Base-by-base conservation (phyloP, 2,113 vertebrate genomes). In the Macroglossus sobrinus region DNA sequence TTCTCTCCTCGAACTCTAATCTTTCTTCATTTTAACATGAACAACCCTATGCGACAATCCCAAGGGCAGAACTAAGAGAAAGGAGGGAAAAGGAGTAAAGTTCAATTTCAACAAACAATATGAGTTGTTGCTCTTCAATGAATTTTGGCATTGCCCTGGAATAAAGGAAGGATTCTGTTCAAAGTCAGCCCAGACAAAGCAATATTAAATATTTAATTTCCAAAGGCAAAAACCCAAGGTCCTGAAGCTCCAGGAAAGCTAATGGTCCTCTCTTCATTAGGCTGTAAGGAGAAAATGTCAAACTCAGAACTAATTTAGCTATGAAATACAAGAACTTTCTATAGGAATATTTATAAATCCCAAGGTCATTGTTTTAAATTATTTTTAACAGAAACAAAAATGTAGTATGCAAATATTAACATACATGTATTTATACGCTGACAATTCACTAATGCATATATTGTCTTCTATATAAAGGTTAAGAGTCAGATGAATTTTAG, bases 11-110 rank as follows among this genome's bases (percentile, higher is more conserved):
- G 90, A 96, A 97, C 96, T 94, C 98, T 98, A 98, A 98, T 98
- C 98, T 98, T 98, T 98, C 97, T 98, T 99, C 97, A 98, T 98
- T 98, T 98, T 97, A 98, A 97, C 98, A 97, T 89, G 98, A 98
- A 95, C 95, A 98, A 93, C 93, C 96, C 98, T 96, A 98, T 95
- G 97, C 96, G 97, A 97, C 74, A 96, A 30, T 75, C 97, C 95
- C 96, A 53, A 82, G 63, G 74, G 96, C 24, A 96, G 68, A 78
- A 81, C 11, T 69, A 11, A 22, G 84, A 95, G 50, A 81, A 76
- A 38, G 71, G 45, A 76, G 68, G 90, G 78, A 64, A 4, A 90
- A 76, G 88, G 13, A 95, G 75, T 96, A 79, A 88, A 86, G 69
- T 82, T 98, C 98, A 96, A 98, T 97, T 98, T 98, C 93, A 96